Percentiles rank a stretch among this genome's conserved stretches.
Conservation (phyloP, 2,888 invertebrate species). For the Cylindroiulus punctatus region DNA sequence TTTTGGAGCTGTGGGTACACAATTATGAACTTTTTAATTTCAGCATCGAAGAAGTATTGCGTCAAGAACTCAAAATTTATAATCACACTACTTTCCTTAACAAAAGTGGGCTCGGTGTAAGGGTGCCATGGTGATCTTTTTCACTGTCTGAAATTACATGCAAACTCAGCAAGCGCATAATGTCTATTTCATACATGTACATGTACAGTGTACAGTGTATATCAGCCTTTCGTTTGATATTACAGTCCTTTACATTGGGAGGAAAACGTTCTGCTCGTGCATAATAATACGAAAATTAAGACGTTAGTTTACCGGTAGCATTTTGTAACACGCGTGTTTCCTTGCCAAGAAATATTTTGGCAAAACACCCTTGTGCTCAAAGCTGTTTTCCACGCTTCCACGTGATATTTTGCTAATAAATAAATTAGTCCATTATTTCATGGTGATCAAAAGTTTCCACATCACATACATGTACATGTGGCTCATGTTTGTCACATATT, state of each 20-base stretch:
- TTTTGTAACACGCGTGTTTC: slow-evolving; percentile 37
- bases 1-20: not conserved
- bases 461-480: too few species aligned
- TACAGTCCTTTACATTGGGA: not conserved
- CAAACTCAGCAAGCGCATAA: slow-evolving; percentile 23
- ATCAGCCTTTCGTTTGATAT: slow-evolving; percentile 43
- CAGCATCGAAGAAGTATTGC: not conserved
- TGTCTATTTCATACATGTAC: slow-evolving; percentile 50
- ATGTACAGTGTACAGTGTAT: too few species aligned
- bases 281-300: slow-evolving; percentile 46
- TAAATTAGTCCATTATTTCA: slow-evolving; percentile 19
- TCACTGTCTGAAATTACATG: slow-evolving; percentile 36
- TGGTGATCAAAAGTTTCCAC: not conserved
- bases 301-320: slow-evolving; percentile 10
- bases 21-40: slow-evolving; percentile 9
- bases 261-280: slow-evolving; percentile 44
- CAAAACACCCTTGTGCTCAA: not conserved
- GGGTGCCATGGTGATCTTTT: slow-evolving; percentile 46
- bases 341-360: slow-evolving; percentile 16
- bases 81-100: slow-evolving; percentile 34
- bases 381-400: not conserved
- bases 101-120: slow-evolving; percentile 3
- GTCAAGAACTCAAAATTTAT: slow-evolving; percentile 33
- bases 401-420: not conserved
- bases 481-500: too few species aligned